Percentiles rank a stretch among this genome's conserved stretches.
Conservation (phyloP, 2,797 vertebrate genomes). For the Rhabdomys pumilio region DNA sequence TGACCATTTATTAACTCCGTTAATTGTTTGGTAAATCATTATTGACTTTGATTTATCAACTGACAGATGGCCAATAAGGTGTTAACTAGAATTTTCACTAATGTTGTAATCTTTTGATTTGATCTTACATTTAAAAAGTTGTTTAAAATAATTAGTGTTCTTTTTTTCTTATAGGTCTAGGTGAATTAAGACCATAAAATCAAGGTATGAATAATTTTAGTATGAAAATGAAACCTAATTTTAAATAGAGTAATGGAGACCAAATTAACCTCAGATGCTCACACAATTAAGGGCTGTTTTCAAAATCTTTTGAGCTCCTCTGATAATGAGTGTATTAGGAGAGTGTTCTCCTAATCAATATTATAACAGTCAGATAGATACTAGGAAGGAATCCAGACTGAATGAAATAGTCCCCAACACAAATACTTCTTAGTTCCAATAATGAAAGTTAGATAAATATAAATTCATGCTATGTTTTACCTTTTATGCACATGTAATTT, state of each 20-base stretch:
- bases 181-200: conserved; percentile 35
- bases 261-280: conserved; percentile 58
- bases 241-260: conserved; percentile 50
- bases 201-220: conserved; percentile 55
- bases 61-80: conserved; percentile 88
- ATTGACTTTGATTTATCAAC: conserved; percentile 84
- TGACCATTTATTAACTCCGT: conserved; percentile 87
- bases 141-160: background rate
- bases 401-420: background rate
- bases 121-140: conserved; percentile 41
- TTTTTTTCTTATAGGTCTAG: conserved; percentile 47
- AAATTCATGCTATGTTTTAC: background rate
- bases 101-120: conserved; percentile 79
- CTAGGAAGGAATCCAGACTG: conserved; percentile 14
- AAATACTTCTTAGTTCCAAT: background rate
- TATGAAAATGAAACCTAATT: conserved; percentile 43
- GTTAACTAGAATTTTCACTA: conserved; percentile 79
- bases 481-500: background rate
- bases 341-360: conserved; percentile 59
- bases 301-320: conserved; percentile 24
- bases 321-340: conserved; percentile 49
- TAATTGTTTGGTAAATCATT: conserved; percentile 90
- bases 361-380: background rate
- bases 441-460: background rate
- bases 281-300: conserved; percentile 47